These are phyloP conservation scores for Ammospiza caudacuta DNA, from an alignment of 2,113 vertebrate genomes.

Conservation along the genomic window DNA sequence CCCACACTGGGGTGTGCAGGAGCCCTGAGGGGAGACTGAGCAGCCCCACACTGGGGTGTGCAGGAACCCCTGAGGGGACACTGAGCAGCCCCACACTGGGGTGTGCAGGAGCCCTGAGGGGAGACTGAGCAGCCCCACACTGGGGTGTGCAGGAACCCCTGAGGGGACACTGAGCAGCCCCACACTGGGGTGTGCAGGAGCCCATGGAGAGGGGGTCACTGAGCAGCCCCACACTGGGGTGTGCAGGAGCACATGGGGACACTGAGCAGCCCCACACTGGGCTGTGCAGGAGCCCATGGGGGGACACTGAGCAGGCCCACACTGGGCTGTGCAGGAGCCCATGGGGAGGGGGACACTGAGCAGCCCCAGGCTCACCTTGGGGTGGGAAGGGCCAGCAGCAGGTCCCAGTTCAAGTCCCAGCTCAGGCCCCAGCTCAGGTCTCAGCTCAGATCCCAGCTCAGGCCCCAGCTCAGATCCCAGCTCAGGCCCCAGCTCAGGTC, in stretches of 20 bases:
- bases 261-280: neutral
- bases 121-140: neutral
- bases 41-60: neutral
- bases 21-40: fast-evolving
- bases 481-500: neutral
- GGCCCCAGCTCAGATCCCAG: too few relatives aligned
- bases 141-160: neutral
- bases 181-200: neutral
- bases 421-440: neutral
- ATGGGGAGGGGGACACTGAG: fast-evolving
- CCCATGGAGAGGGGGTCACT: fast-evolving
- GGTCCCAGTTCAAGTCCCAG: neutral
- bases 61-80: neutral
- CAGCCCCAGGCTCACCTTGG: too few relatives aligned
- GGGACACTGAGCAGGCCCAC: neutral
- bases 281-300: neutral
- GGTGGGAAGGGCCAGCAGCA: neutral
- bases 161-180: neutral
- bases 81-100: neutral
- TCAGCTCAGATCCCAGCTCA: fast-evolving
- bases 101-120: neutral
- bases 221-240: neutral
- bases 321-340: neutral
- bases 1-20: neutral
- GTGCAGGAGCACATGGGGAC: neutral